Evolutionary conservation across 2,797 vertebrate species (phyloP).

Genomic region (Manis crassicaudata): DNA sequence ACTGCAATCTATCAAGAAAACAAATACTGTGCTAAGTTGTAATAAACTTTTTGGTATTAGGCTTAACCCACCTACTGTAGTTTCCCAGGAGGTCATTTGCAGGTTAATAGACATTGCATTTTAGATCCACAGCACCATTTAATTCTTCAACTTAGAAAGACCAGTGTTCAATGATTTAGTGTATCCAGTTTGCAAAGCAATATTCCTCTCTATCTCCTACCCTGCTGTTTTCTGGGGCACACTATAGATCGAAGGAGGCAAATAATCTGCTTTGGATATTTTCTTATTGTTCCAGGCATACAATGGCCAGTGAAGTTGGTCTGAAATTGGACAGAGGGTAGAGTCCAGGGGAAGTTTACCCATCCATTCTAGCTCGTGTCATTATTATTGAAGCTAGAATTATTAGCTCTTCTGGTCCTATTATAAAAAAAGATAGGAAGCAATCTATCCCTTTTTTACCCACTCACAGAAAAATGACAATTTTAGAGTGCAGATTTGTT

Average conservation of each 20-base stretch:
- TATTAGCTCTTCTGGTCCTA: background rate
- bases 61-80: background rate
- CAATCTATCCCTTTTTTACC: background rate
- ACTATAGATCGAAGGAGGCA: background rate
- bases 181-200: background rate
- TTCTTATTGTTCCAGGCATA: background rate
- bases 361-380: background rate
- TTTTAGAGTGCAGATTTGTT: background rate
- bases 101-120: background rate
- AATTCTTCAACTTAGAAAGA: conserved; percentile 13
- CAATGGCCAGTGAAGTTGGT: background rate
- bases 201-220: background rate
- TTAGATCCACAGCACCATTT: background rate
- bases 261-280: background rate
- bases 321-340: background rate
- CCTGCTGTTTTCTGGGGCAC: background rate
- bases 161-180: background rate
- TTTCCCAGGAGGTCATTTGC: background rate
- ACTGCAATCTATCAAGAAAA: background rate
- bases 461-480: background rate
- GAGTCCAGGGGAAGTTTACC: too few species aligned
- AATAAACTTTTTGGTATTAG: background rate
- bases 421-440: background rate
- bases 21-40: background rate
- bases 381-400: background rate